Base-by-base conservation (phyloP, 2,797 vertebrate species). In the Atherinosoma microstoma region DNA sequence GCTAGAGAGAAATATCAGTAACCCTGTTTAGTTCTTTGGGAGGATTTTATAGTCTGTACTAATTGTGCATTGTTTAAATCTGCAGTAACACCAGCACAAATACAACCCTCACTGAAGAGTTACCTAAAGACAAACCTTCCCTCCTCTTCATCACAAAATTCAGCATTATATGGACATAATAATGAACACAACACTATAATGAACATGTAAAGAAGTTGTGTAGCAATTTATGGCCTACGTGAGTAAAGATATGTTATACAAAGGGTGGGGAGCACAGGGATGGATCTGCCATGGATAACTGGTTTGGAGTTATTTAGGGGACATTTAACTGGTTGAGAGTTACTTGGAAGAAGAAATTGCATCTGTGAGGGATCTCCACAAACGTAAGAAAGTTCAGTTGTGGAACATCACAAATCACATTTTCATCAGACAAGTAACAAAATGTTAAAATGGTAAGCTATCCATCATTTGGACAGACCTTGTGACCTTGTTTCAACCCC, bases 401-500 rank as follows among this genome's bases (percentile, higher is more conserved):
- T 12, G 10, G 24, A 12, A 15, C 5, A n/a, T 69, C 34, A 67
- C 32, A 70, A 22, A 62, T 20, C 22, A 38, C 15, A 36, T 4
- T 56, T 20, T n/a, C 51, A 38, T 24, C 20, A 30, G n/a, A 51
- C 10, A 57, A 62, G 29, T 15, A 42, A 58, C 7, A 53, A 7
- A 54, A 51, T n/a, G 30, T 13, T 69, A 24, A 73, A 64, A 70
- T 30, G 58, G 64, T 57, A 20, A 60, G 29, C 35, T 53, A 10
- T 16, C 0, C 5, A 16, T 64, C 24, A 40, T 54, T 61, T 53
- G 54, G 38, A 35, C 27, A 15, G n/a, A 64, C 35, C 34, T 73
- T 53, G 63, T 24, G 69, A 27, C 24, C 74, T 67, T 62, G 24
- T 54, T 65, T 69, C 36, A 30, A 70, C 34, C 38, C 27, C 6